phyloP scores from a whole-genome alignment of 2,888 invertebrate genomes.

The Aphodius sticticus region DNA sequence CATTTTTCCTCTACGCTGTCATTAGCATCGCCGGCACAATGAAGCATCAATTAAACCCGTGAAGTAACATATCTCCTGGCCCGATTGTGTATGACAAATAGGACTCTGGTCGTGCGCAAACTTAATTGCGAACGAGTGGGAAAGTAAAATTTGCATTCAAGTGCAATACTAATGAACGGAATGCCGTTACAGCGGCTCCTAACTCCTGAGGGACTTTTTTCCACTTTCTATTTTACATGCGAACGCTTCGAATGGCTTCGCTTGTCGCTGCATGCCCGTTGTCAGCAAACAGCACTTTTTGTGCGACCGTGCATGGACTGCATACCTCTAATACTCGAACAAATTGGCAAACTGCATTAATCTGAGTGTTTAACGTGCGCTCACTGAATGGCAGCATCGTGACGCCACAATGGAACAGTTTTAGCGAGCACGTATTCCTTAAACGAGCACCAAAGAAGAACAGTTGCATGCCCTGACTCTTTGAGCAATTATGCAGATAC shows the following conservation, averaged over 20 bases:
- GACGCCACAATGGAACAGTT: neutral
- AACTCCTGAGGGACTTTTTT: neutral
- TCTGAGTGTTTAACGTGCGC: neutral
- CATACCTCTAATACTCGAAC: neutral
- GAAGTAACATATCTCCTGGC: neutral
- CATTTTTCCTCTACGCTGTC: neutral
- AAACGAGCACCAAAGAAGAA: neutral
- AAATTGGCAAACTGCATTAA: constrained; percentile 4
- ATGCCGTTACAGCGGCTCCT: neutral
- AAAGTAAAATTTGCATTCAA: neutral
- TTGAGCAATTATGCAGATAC: neutral
- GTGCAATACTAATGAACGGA: neutral
- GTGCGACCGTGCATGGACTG: neutral
- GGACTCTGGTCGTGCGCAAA: neutral
- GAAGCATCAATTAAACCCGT: neutral
- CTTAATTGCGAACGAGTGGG: constrained; percentile 4
- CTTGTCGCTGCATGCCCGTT: neutral
- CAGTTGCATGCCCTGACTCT: neutral
- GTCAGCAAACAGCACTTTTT: neutral
- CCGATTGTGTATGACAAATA: neutral
- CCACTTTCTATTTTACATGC: neutral
- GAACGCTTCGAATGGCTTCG: neutral
- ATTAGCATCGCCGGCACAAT: neutral
- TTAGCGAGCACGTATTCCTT: neutral
- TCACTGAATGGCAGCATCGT: neutral